Evolutionary conservation across 2,888 invertebrate species (phyloP).

Genomic region (Anodontia alba): DNA sequence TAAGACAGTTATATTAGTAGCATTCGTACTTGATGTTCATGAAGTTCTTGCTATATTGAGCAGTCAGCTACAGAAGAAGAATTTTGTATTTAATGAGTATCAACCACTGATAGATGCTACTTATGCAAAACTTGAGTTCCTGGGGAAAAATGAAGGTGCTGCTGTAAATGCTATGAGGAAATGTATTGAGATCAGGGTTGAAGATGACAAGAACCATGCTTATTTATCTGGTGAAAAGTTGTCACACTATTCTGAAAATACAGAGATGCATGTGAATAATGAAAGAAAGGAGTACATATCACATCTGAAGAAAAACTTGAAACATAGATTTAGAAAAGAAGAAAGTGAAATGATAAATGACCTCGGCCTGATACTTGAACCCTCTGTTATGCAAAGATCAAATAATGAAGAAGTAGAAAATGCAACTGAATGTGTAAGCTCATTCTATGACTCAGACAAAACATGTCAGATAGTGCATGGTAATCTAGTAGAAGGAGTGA

Average conservation of each 20-base stretch:
- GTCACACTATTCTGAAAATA: not conserved
- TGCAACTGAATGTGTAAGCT: not conserved
- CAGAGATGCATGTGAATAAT: not conserved
- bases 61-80: conserved; percentile 36
- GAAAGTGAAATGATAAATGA: not conserved
- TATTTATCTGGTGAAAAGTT: conserved; percentile 20
- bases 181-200: conserved; percentile 3
- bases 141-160: conserved; percentile 38
- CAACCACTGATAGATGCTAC: conserved; percentile 34
- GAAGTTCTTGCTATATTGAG: conserved; percentile 27
- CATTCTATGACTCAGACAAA: not conserved
- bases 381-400: not conserved
- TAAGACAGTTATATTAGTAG: conserved; percentile 35
- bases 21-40: conserved; percentile 51
- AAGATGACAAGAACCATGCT: not conserved
- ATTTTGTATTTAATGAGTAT: conserved; percentile 39
- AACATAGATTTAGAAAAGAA: not conserved
- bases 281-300: not conserved
- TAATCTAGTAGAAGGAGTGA: conserved; percentile 20
- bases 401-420: not conserved
- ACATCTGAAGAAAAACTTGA: not conserved
- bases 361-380: not conserved
- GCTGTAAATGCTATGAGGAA: conserved; percentile 22
- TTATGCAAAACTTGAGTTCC: not conserved
- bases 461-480: conserved; percentile 12